A percentile compares a stretch with the other conserved stretches of the same genome.
These are phyloP conservation scores for Rhizomys pruinosus DNA, from an alignment of 2,113 vertebrate species.

Conservation along the genomic window DNA sequence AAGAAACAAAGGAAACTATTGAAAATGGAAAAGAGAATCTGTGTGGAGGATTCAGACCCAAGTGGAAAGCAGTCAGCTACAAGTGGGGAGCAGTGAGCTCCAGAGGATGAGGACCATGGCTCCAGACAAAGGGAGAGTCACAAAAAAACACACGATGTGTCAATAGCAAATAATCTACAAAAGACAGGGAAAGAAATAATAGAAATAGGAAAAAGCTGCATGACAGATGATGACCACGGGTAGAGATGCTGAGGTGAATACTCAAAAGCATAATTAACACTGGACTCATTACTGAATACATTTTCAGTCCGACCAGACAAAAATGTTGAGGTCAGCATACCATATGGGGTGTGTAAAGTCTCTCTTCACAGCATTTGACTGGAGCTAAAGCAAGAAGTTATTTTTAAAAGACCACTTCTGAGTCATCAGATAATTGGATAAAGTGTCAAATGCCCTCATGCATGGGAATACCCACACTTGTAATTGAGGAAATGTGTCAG, in stretches of 20 bases:
- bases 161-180: neutral
- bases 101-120: neutral
- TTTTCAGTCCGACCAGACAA: neutral
- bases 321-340: neutral
- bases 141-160: neutral
- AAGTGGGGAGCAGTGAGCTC: no score
- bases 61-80: neutral
- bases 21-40: neutral
- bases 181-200: neutral
- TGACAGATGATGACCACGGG: neutral
- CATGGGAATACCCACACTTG: no score
- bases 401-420: neutral
- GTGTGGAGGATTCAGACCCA: neutral
- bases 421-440: neutral
- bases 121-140: neutral
- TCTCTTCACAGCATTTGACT: neutral
- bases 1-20: neutral
- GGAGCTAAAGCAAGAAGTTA: neutral
- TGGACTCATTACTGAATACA: neutral
- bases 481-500: no score
- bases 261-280: neutral
- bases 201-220: neutral
- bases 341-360: neutral
- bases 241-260: neutral
- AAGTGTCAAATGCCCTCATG: neutral